These are phyloP conservation scores for Papilio aristodemus DNA, from an alignment of 1,140 invertebrate genomes.

Conservation along the genomic window DNA sequence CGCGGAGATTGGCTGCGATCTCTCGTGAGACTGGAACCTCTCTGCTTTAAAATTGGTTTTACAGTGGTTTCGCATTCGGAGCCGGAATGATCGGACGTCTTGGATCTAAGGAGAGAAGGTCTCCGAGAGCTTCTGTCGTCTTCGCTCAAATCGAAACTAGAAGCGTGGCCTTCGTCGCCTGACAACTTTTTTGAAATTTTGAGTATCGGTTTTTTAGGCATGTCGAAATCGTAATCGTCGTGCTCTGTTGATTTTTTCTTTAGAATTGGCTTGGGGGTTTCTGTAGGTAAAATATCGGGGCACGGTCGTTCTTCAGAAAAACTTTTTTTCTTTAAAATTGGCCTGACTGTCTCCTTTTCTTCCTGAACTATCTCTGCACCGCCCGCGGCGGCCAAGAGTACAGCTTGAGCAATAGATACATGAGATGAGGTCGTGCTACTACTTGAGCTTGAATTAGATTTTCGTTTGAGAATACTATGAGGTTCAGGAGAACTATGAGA, in stretches of 20 bases:
- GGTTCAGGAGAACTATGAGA: conserved; percentile 83
- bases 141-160: conserved; percentile 80
- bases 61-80: conserved; percentile 79
- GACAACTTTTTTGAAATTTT: conserved; percentile 86
- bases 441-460: conserved; percentile 83
- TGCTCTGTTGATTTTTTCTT: conserved; percentile 92
- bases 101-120: conserved; percentile 72
- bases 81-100: conserved; percentile 74
- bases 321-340: conserved; percentile 91
- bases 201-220: conserved; percentile 88
- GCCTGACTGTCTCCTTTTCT: conserved; percentile 84
- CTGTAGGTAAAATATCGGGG: conserved; percentile 63
- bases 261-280: conserved; percentile 87
- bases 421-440: conserved; percentile 82
- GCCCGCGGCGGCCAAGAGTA: conserved; percentile 84
- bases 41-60: conserved; percentile 81
- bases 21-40: conserved; percentile 77
- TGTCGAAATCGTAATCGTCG: conserved; percentile 86
- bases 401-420: conserved; percentile 86
- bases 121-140: conserved; percentile 78
- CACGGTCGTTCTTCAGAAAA: conserved; percentile 81
- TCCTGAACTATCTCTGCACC: conserved; percentile 81
- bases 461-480: conserved; percentile 88
- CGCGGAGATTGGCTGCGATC: conserved; percentile 81
- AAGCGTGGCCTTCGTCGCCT: conserved; percentile 77